These are phyloP conservation scores for Listrodromus nycthemerus DNA, from an alignment of 2,888 invertebrate genomes.

Conservation along the genomic window DNA sequence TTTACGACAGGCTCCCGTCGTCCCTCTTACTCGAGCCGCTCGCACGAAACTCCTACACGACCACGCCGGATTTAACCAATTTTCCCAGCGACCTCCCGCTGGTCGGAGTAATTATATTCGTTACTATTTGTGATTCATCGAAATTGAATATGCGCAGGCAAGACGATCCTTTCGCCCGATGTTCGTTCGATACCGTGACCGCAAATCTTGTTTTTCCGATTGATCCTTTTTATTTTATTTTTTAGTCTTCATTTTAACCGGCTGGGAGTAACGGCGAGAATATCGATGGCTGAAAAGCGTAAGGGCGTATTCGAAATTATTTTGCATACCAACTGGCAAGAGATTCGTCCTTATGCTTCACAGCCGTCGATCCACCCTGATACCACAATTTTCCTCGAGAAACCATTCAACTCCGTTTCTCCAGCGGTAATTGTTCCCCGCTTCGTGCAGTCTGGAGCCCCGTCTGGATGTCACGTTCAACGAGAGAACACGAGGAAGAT, in stretches of 20 bases:
- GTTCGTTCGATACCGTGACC: not conserved
- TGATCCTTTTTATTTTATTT: not conserved
- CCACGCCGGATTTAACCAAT: conserved; percentile 73
- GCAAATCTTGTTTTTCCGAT: conserved; percentile 5
- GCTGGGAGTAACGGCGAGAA: not conserved
- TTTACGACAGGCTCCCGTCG: conserved; percentile 69
- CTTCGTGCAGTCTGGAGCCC: not conserved
- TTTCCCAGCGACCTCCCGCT: conserved; percentile 65
- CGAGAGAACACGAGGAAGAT: not conserved
- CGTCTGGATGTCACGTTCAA: not conserved
- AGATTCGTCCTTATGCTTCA: not conserved
- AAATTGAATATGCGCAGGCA: not conserved
- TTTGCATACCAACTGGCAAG: not conserved
- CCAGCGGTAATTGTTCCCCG: not conserved
- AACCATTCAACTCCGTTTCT: conserved; percentile 33
- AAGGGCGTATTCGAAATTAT: not conserved
- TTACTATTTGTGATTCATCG: not conserved
- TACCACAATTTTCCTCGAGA: conserved; percentile 14
- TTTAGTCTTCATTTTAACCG: not conserved
- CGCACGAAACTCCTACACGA: conserved; percentile 44
- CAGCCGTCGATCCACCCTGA: not conserved
- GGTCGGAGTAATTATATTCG: conserved; percentile 34
- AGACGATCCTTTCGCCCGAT: not conserved
- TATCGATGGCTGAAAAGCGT: not conserved
- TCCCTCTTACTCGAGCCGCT: conserved; percentile 35